Base-by-base conservation (phyloP, 2,113 vertebrate genomes). In the Dromaius novaehollandiae region DNA sequence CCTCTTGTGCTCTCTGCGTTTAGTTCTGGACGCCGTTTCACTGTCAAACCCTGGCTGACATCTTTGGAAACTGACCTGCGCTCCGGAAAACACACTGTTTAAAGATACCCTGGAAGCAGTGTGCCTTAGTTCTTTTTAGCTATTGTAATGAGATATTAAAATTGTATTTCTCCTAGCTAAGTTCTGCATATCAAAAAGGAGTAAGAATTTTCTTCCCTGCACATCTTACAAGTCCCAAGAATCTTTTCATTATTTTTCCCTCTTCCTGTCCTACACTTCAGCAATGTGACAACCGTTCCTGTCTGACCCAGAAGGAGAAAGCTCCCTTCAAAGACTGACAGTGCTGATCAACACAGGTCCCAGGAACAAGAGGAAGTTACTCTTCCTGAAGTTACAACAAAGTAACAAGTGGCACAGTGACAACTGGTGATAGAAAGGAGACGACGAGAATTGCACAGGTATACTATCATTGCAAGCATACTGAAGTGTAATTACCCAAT, bases 321-420 rank as follows among this genome's bases (percentile, higher is more conserved):
- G 10, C 5, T 44, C 34, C 77, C 30, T 40, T 88, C 30, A 61
- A 6, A 82, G 48, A 69, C 1, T 69, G 78, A 68, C 3, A 36
- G 16, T 2, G 3, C 9, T 0, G n/a, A 55, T 25, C 18, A 75
- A 10, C 34, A 58, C 0, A 42, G 30, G 4, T 55, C 55, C 24
- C 20, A 76, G 75, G 38, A 74, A 88, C 4, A 66, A n/a, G 13
- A 55, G 10, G 19, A 81, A 83, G 86, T 34, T 36, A 40, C 34
- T 90, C 16, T 38, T 64, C 28, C 48, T 61, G 38, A 65, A 89
- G 70, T 19, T 40, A 0, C 44, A 69, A 56, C 16, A 2, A 2
- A 17, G 46, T 2, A 85, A 40, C 38, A 88, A 86, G 70, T 13
- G 4, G 14, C 58, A 34, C 14, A 92, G 22, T 28, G 10, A 42